These are phyloP conservation scores for Globodera ellingtonae DNA, from an alignment of 1,140 invertebrate genomes.

Conservation along the genomic window DNA sequence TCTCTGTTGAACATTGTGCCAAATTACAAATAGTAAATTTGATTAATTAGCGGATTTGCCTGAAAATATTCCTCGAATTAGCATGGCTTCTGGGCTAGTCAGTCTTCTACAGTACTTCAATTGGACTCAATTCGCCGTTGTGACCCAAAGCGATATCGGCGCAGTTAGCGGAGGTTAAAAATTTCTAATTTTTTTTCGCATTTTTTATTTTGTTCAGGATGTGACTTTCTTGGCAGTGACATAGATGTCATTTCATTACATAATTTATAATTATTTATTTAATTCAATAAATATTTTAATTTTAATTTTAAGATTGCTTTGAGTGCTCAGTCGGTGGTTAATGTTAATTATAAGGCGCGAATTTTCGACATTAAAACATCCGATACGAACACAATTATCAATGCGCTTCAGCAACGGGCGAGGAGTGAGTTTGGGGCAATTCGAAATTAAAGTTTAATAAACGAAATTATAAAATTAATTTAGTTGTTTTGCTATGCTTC, in stretches of 20 bases:
- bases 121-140: not conserved
- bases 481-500: not conserved
- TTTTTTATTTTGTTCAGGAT: not conserved
- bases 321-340: constrained; percentile 10
- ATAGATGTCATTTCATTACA: not conserved
- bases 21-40: not conserved
- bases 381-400: constrained; percentile 26
- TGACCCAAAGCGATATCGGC: not conserved
- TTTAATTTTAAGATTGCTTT: not conserved
- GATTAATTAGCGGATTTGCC: not conserved
- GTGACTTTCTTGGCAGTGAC: not conserved
- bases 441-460: not conserved
- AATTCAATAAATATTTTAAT: not conserved
- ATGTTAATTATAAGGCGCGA: constrained; percentile 20
- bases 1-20: not conserved
- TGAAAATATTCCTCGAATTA: not conserved
- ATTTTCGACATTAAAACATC: not conserved
- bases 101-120: not conserved
- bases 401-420: constrained; percentile 27
- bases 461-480: not conserved
- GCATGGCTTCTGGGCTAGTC: not conserved
- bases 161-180: not conserved
- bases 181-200: not conserved
- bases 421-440: constrained; percentile 1
- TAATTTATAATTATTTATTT: not conserved